Evolutionary conservation across 2,797 vertebrate genomes (phyloP).

Genomic region (Gallinago solitaria): DNA sequence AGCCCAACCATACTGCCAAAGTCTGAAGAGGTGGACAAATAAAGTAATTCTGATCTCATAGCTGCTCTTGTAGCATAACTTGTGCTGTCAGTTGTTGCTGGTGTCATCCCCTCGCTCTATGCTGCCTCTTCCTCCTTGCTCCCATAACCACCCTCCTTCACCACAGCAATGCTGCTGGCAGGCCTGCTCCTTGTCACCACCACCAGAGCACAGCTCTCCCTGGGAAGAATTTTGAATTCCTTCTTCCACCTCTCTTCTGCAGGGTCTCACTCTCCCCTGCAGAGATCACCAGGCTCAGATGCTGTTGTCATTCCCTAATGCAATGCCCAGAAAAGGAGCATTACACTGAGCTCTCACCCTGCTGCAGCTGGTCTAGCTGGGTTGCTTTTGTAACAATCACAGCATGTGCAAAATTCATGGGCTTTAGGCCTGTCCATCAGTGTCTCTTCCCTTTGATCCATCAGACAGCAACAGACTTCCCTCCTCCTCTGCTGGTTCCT

Average conservation of each 20-base stretch:
- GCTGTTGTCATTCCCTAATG: background rate
- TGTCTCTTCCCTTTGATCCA: background rate
- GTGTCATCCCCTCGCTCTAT: too few species aligned
- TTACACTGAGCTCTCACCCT: background rate
- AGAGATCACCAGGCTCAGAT: background rate
- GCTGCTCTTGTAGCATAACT: background rate
- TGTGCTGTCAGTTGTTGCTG: background rate
- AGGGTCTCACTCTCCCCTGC: background rate
- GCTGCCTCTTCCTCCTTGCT: background rate
- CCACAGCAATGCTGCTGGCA: background rate
- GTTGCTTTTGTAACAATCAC: background rate
- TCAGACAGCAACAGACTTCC: background rate
- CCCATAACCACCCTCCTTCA: fast-evolving
- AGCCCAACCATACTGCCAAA: too few species aligned
- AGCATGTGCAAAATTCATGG: background rate
- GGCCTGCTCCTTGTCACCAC: background rate
- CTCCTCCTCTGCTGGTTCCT: background rate
- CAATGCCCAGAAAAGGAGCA: background rate
- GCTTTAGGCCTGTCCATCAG: background rate
- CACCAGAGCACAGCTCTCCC: background rate
- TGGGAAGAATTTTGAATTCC: background rate
- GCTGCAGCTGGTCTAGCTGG: background rate
- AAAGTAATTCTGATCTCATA: background rate
- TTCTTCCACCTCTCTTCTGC: background rate
- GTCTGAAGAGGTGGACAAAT: background rate